Base-by-base conservation (phyloP, 2,797 vertebrate species). In the Trematomus bernacchii region DNA sequence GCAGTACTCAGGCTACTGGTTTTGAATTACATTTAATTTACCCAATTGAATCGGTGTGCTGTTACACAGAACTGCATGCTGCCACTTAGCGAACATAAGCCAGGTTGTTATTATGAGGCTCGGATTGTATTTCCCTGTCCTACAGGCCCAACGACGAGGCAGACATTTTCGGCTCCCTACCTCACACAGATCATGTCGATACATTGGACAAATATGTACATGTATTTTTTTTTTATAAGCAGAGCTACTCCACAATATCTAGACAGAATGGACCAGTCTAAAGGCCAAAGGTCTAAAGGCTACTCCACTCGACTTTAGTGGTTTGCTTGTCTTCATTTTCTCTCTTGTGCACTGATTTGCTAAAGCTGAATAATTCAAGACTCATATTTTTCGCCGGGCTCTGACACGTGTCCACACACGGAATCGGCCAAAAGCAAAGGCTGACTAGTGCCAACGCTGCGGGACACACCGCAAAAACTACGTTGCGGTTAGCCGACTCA, bases 11-110 rank as follows among this genome's bases (percentile, higher is more conserved):
- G n/a, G 30, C 70, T 40, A 44, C 9, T 51, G 16, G 27, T 43
- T 37, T 37, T 7, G 19, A 59, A 65, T 12, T 50, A 15, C 55
- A n/a, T 74, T 43, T 18, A 2, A 71, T 59, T 76, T 66, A 58
- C 52, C n/a, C 13, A 66, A 37, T 63, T 51, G 1, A 6, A 43
- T 27, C 65, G 23, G 23, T 69, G 15, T 59, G 7, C 44, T 50
- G 40, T 54, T 55, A 18, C 47, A 43, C 4, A 58, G 12, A 53
- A 18, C 16, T 53, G 0, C 7, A 21, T 33, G 42, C 10, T 14
- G 55, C 47, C 15, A 19, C 21, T 37, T 50, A n/a, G 37, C 50
- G 23, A 50, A 16, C 10, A 71, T 54, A 16, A 46, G 10, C 10
- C 60, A 58, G 18, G 18, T 18, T 67, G 30, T 46, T 59, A 14